Evolutionary conservation across 1,140 invertebrate species (phyloP), one percentile per base, ranked within the genome.

Genomic region (Solenopsis fugax): DNA sequence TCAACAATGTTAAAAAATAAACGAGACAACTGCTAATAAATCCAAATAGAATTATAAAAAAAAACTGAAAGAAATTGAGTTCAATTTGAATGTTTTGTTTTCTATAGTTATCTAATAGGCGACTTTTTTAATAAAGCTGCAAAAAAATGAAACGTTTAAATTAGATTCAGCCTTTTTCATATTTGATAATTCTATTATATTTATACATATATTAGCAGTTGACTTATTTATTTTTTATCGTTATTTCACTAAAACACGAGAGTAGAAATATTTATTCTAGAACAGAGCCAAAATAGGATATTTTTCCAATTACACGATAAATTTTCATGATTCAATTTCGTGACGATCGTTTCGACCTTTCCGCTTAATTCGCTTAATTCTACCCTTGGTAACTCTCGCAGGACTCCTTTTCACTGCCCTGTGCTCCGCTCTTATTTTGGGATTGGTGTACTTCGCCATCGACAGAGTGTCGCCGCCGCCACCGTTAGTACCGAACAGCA

Each of bases 401-500:
- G 94, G 93, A 18, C 88, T 95, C 0, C 69, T 94, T 10, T 95
- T 95, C 75, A 92, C 87, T 3, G 89, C 93, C 3, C 58, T 94
- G 24, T 90, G 89, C 34, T 93, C 93, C 0, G 89, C 93, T 16
- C 89, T 86, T 29, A 85, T 92, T 48, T 84, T 95, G 72, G 93
- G 91, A 1, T 7, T 92, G 0, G 77, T 93, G 7, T 93, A 88
- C n/a, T 82, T 95, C 56, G 72, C 93, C 41, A 92, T 69, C 2
- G 92, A 92, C n/a, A 93, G 90, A 54, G 84, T 94, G 16, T 95
- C 93, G 10, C 93, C 94, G 13, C 92, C 94, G 1, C 92, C 94
- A 0, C 87, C 92, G n/a, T 71, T 95, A 29, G 88, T 94, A 16
- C 94, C 94, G 9, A 95, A 93, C 86, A 94, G 94, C 48, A 91